phyloP scores from a whole-genome alignment of 2,113 vertebrate genomes.

The Leuciscus idus region DNA sequence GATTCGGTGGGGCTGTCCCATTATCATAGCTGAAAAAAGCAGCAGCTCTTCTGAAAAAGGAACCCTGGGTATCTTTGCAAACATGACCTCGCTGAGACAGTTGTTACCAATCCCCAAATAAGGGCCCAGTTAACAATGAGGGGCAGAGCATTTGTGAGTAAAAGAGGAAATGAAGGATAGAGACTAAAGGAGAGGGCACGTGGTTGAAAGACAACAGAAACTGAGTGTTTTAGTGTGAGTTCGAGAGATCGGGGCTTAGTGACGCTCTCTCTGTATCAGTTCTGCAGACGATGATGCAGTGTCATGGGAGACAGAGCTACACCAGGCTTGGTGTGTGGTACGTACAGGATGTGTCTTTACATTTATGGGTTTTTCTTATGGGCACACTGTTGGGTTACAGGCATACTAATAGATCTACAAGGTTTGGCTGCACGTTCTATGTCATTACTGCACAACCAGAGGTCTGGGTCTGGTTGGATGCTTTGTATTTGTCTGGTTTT shows the following conservation, averaged over 20 bases:
- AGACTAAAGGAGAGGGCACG: not conserved
- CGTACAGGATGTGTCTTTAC: constrained; percentile 47
- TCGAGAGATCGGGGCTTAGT: constrained; percentile 34
- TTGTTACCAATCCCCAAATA: constrained; percentile 51
- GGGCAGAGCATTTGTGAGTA: constrained; percentile 26
- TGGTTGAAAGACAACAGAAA: constrained; percentile 4
- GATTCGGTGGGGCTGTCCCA: not conserved
- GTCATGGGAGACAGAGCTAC: constrained; percentile 45
- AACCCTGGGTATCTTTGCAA: constrained; percentile 50
- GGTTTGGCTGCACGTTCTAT: not conserved
- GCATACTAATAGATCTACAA: not conserved
- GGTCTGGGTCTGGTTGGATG: not conserved
- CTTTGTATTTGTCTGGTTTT: not conserved
- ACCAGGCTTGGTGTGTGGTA: constrained; percentile 71
- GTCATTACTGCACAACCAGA: constrained; percentile 7
- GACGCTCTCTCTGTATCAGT: constrained; percentile 27
- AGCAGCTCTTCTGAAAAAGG: constrained; percentile 57
- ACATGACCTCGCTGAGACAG: constrained; percentile 43
- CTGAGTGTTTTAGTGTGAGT: constrained; percentile 16
- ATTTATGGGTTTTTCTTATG: constrained; percentile 12
- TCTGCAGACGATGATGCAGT: constrained; percentile 52
- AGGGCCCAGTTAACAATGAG: constrained; percentile 32
- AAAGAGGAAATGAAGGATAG: constrained; percentile 11
- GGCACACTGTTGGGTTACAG: not conserved
- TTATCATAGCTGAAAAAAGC: constrained; percentile 10